Conservation (phyloP, 53 echinoderm and acorn worm genomes). For the Paelopatides confundens region DNA sequence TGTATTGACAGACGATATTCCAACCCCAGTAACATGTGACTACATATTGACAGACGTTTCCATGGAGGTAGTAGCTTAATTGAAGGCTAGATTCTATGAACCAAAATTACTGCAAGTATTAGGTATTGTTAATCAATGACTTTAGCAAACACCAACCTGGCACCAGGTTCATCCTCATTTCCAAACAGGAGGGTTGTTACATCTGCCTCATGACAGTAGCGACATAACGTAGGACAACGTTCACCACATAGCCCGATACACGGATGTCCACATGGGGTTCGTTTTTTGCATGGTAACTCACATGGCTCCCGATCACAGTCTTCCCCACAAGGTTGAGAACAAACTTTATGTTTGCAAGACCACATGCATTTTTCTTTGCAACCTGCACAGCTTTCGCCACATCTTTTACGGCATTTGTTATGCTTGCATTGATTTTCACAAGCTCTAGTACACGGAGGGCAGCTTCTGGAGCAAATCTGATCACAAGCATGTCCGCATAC, state of each 20-base stretch:
- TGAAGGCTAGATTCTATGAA: too few relatives aligned
- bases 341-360: slow-evolving; percentile 60
- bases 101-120: too few relatives aligned
- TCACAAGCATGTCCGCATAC: slow-evolving; percentile 77
- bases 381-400: slow-evolving; percentile 51
- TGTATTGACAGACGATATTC: too few relatives aligned
- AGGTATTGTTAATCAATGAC: too few relatives aligned
- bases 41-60: too few relatives aligned
- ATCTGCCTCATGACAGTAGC: slow-evolving; percentile 65
- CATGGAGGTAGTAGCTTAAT: too few relatives aligned
- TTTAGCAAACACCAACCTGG: slow-evolving; percentile 61
- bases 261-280: slow-evolving; percentile 58
- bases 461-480: slow-evolving; percentile 56
- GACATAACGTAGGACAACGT: slow-evolving; percentile 76
- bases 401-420: slow-evolving; percentile 51
- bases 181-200: slow-evolving; percentile 70
- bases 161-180: slow-evolving; percentile 66
- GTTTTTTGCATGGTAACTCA: slow-evolving; percentile 56
- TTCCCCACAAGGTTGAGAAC: slow-evolving; percentile 55
- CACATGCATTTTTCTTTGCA: slow-evolving; percentile 65
- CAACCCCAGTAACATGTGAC: too few relatives aligned
- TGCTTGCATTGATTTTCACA: slow-evolving; percentile 63
- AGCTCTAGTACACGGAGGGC: slow-evolving; percentile 60
- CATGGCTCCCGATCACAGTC: slow-evolving; percentile 51
- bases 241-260: slow-evolving; percentile 95